Evolutionary conservation across 2,888 invertebrate species (phyloP).

Genomic region (Lapara coniferarum): DNA sequence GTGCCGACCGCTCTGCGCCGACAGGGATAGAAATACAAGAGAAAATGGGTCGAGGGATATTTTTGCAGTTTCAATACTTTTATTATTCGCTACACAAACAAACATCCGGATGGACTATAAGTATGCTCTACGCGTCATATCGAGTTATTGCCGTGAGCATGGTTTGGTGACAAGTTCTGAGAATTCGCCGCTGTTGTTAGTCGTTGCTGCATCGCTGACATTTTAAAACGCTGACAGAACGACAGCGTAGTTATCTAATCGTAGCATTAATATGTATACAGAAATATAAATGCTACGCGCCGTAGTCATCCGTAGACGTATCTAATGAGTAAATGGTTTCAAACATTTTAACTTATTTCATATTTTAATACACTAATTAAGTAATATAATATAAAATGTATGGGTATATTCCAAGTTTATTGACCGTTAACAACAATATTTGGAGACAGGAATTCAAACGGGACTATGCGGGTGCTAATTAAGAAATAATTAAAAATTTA

Average conservation of each 20-base stretch:
- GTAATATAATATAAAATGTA: not conserved
- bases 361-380: constrained; percentile 8
- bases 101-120: constrained; percentile 66
- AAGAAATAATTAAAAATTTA: constrained; percentile 17
- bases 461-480: constrained; percentile 1
- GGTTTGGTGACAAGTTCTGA: constrained; percentile 49
- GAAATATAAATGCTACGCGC: constrained; percentile 20
- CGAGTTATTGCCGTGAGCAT: constrained; percentile 52
- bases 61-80: constrained; percentile 75
- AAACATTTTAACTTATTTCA: not conserved
- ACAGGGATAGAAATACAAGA: constrained; percentile 63
- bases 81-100: constrained; percentile 76
- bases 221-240: not conserved
- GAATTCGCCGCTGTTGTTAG: constrained; percentile 14
- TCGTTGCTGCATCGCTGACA: constrained; percentile 10
- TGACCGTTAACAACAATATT: constrained; percentile 13
- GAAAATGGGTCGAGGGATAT: constrained; percentile 59
- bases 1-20: constrained; percentile 69
- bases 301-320: constrained; percentile 20
- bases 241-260: not conserved
- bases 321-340: not conserved
- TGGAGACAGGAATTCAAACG: constrained; percentile 10
- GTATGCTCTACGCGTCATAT: constrained; percentile 45
- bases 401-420: constrained; percentile 11
- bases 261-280: constrained; percentile 6